Evolutionary conservation across 2,113 vertebrate genomes (phyloP).

Genomic region (Osmerus mordax): DNA sequence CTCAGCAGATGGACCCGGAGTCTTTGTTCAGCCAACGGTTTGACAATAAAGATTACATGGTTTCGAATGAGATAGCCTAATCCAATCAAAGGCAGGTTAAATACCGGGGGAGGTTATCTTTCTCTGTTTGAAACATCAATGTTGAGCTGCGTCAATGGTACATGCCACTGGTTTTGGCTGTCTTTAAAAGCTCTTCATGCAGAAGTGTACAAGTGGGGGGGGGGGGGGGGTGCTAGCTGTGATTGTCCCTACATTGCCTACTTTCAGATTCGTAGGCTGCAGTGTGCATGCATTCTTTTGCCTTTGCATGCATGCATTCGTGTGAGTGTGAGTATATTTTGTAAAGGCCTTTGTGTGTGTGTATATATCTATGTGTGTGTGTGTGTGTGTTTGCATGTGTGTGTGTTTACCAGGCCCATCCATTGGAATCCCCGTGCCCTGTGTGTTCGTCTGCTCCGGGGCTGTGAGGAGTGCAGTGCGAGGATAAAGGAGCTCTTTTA

Average conservation of each 20-base stretch:
- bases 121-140: no score
- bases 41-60: neutral
- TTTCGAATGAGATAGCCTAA: neutral
- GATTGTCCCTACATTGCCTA: no score
- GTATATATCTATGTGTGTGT: slow-evolving; percentile 3
- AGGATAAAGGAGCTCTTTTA: slow-evolving; percentile 52
- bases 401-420: neutral
- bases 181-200: neutral
- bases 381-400: slow-evolving; percentile 4
- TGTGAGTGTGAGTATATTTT: slow-evolving; percentile 8
- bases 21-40: neutral
- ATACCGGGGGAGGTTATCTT: neutral
- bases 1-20: neutral
- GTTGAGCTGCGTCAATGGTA: neutral
- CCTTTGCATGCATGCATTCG: neutral
- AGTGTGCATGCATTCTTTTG: neutral
- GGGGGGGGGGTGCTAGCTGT: neutral
- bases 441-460: slow-evolving; percentile 2
- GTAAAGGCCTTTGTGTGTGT: neutral
- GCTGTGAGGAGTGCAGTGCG: slow-evolving; percentile 3
- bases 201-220: neutral
- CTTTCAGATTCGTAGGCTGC: no score
- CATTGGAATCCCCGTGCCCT: neutral
- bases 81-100: neutral
- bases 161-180: neutral